Base-by-base conservation (phyloP, 2,797 vertebrate genomes). In the Lophotriccus pileatus region DNA sequence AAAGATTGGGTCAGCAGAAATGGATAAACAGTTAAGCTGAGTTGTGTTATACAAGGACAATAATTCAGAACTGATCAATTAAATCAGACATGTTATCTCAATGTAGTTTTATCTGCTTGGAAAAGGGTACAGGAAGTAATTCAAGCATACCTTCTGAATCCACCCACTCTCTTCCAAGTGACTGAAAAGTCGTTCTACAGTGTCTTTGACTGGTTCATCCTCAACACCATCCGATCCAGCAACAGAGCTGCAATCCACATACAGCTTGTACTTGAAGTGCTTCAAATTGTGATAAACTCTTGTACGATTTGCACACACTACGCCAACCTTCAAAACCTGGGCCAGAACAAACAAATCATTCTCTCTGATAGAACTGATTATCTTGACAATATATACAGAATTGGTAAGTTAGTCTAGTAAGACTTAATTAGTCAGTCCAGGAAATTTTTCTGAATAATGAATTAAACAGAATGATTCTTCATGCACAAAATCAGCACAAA, bases 221-320 rank as follows among this genome's bases (percentile, higher is more conserved):
- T 91, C 56, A 24, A 84, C 53, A 64, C 58, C 89, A 46, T 97
- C 93, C 23, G 63, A 47, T 59, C 87, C 53, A 3, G 96, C 87
- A 78, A 97, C 10, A 7, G 90, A 96, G 79, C 96, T 97, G 90
- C 98, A 98, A 37, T 94, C 87, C 92, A 97, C 62, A 60, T 98
- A 98, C 22, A 99, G 88, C 82, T 98, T 98, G 94, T 98, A 99
- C 94, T 99, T 99, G 96, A 98, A 99, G 92, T 99, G 98, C 90
- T 98, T 98, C 83, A 99, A 94, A 23, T 96, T 93, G 68, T 99
- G 98, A 90, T 99, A 99, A 91, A 98, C 96, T 92, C 93, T 93
- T 21, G 98, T 98, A 49, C 98, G 98, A 44, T 95, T 7, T 72
- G 97, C 98, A 96, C 98, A 99, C 60, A 98, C 97, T 2, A 14